phyloP scores from a whole-genome alignment of 1,140 invertebrate species.

The Gonioctena quinquepunctata region DNA sequence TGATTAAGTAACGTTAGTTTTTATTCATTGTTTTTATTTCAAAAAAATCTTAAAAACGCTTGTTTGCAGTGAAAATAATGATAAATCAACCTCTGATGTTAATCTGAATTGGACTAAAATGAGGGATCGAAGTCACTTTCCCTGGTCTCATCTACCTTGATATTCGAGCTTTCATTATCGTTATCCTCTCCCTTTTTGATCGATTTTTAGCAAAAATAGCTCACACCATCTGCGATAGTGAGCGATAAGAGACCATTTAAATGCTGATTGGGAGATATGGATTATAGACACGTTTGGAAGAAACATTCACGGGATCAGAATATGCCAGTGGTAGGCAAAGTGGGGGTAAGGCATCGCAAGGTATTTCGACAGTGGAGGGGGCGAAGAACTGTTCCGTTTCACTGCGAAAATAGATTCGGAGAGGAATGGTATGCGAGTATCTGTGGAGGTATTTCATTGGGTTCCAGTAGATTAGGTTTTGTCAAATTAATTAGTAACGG shows the following conservation, averaged over 20 bases:
- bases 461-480: slow-evolving; percentile 7
- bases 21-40: no score
- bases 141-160: no score
- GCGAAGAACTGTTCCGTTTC: neutral
- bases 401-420: neutral
- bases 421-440: neutral
- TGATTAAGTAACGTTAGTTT: no score
- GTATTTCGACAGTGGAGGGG: neutral
- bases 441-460: neutral
- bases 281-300: neutral
- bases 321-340: neutral
- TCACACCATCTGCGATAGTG: neutral
- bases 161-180: no score
- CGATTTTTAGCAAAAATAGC: no score
- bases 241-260: neutral
- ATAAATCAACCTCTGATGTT: no score
- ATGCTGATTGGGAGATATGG: neutral
- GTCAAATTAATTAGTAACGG: slow-evolving; percentile 9
- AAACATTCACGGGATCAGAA: neutral
- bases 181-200: no score
- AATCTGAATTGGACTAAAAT: no score
- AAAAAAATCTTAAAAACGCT: no score
- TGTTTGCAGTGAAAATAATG: no score
- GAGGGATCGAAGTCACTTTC: no score
- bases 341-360: neutral